These are phyloP conservation scores for Diaprepes abbreviatus DNA, from an alignment of 2,888 invertebrate species.

Conservation along the genomic window DNA sequence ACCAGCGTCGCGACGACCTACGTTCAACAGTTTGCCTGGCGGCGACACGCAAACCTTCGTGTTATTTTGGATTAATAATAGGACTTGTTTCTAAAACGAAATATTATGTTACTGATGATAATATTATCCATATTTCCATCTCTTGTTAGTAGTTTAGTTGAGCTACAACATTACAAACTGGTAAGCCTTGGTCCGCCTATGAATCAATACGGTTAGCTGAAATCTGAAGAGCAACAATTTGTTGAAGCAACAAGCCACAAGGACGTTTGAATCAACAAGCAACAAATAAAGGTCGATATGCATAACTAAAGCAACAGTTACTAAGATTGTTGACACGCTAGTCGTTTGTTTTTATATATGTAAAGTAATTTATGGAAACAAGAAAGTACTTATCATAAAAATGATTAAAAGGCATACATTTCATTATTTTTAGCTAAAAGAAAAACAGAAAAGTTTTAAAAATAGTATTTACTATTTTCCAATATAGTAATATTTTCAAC, in stretches of 20 bases:
- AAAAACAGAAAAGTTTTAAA: too few relatives aligned
- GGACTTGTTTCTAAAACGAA: conserved; percentile 10
- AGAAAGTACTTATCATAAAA: too few relatives aligned
- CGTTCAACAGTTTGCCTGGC: conserved; percentile 36
- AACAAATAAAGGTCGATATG: neutral
- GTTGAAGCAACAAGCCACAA: conserved; percentile 31
- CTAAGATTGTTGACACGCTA: neutral
- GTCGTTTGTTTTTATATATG: neutral
- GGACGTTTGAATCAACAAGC: conserved; percentile 29
- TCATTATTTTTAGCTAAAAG: too few relatives aligned
- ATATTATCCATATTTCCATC: neutral
- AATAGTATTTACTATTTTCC: too few relatives aligned
- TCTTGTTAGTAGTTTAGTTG: neutral
- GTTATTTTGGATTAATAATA: conserved; percentile 10
- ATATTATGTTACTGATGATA: neutral
- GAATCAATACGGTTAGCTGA: conserved; percentile 10
- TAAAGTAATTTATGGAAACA: too few relatives aligned
- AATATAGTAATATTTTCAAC: too few relatives aligned
- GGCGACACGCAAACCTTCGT: conserved; percentile 25
- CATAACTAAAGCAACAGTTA: conserved; percentile 19
- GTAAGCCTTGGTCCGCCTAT: neutral
- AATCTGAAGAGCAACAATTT: conserved; percentile 29
- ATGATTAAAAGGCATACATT: too few relatives aligned
- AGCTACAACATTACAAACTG: neutral
- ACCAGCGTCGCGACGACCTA: conserved; percentile 31